Conservation (phyloP, 2,888 invertebrate species). For the Poecilobothrus nobilitatus region DNA sequence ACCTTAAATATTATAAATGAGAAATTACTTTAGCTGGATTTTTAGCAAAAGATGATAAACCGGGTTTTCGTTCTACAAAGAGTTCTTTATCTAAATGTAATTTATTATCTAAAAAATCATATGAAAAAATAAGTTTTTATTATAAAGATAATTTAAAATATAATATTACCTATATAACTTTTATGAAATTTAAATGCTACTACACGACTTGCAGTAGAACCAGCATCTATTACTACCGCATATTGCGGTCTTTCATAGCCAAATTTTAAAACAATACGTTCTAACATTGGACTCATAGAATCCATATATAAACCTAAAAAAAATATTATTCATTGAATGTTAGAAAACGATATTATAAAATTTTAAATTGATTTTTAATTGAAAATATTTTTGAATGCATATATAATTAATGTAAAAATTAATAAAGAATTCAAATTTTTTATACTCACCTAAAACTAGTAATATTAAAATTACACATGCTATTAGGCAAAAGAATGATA, state of each 20-base stretch:
- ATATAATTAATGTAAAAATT: too few species aligned
- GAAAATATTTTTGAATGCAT: too few species aligned
- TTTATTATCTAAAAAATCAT: constrained; percentile 46
- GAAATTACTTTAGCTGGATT: constrained; percentile 60
- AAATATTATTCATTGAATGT: too few species aligned
- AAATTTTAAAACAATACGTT: constrained; percentile 62
- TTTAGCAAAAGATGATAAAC: constrained; percentile 78
- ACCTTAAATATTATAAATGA: not conserved
- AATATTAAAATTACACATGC: constrained; percentile 37
- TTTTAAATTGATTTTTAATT: too few species aligned
- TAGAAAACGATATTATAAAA: too few species aligned
- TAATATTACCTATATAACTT: constrained; percentile 54
- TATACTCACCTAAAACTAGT: constrained; percentile 38
- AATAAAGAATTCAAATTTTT: too few species aligned
- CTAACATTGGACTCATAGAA: constrained; percentile 49
- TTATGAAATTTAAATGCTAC: constrained; percentile 76
- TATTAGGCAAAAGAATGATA: constrained; percentile 41
- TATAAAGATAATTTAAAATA: not conserved
- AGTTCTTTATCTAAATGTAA: constrained; percentile 74
- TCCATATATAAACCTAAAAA: constrained; percentile 38
- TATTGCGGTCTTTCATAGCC: constrained; percentile 64
- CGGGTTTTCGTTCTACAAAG: constrained; percentile 80
- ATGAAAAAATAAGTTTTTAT: not conserved
- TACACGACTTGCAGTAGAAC: constrained; percentile 84
- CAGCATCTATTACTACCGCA: constrained; percentile 88